A percentile compares a stretch with the other conserved stretches of the same genome.
Conservation (phyloP, 2,113 vertebrate species). For the Rhynchopsitta pachyrhyncha region DNA sequence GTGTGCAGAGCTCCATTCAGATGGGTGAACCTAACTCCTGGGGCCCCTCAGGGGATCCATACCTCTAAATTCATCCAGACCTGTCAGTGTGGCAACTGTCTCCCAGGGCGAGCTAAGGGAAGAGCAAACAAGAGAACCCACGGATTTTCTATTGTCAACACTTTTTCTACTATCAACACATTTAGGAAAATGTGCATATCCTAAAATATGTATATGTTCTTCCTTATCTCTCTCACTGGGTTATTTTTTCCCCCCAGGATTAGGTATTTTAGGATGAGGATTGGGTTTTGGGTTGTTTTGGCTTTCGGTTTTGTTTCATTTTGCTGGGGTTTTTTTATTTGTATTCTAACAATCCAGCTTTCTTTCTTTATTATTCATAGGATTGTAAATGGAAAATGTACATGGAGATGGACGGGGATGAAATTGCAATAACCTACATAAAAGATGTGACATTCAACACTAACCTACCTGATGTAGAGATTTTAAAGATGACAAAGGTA, state of each 20-base stretch:
- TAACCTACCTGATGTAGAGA: slow-evolving; percentile 86
- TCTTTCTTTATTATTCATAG: slow-evolving; percentile 80
- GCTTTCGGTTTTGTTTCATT: neutral
- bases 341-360: slow-evolving; percentile 56
- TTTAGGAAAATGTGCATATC: neutral
- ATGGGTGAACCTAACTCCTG: neutral
- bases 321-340: neutral
- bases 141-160: neutral
- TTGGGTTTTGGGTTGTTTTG: neutral
- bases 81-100: neutral
- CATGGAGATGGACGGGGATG: slow-evolving; percentile 96
- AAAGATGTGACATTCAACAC: slow-evolving; percentile 95
- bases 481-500: slow-evolving; percentile 95
- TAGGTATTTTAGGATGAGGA: neutral
- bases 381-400: slow-evolving; percentile 99
- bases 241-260: neutral
- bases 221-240: neutral
- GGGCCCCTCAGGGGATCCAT: neutral
- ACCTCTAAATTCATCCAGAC: neutral
- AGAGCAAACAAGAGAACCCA: neutral
- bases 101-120: neutral
- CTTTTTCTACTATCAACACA: neutral
- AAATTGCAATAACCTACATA: slow-evolving; percentile 94
- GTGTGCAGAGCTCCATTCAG: neutral
- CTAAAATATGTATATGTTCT: neutral